phyloP scores from a whole-genome alignment of 2,113 vertebrate species.

The Rhinoderma darwinii region DNA sequence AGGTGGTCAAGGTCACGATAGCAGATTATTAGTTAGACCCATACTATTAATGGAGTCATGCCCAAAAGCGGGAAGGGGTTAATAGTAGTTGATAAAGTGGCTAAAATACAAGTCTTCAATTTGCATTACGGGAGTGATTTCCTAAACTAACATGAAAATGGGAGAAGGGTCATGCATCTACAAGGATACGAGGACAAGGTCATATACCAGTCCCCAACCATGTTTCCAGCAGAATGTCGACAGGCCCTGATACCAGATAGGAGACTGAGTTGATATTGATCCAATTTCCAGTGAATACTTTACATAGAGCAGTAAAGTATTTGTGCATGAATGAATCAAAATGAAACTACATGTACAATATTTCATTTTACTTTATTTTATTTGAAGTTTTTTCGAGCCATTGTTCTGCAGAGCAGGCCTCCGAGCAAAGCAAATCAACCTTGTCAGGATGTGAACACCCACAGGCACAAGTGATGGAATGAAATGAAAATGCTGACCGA shows the following conservation, averaged over 20 bases:
- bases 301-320: not conserved
- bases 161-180: too few relatives aligned
- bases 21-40: too few relatives aligned
- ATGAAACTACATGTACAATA: not conserved
- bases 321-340: not conserved
- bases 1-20: too few relatives aligned
- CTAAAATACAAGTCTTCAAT: too few relatives aligned
- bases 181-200: not conserved
- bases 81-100: too few relatives aligned
- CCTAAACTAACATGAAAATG: too few relatives aligned
- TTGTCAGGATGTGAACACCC: conserved; percentile 1
- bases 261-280: not conserved
- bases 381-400: not conserved
- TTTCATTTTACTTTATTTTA: not conserved
- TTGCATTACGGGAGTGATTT: too few relatives aligned
- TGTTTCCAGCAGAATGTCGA: too few relatives aligned
- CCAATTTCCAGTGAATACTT: not conserved
- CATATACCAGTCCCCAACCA: not conserved
- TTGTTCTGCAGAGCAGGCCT: not conserved
- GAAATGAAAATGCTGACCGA: conserved; percentile 35
- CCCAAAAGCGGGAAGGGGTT: too few relatives aligned
- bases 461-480: conserved; percentile 5
- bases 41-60: too few relatives aligned
- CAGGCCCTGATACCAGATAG: not conserved
- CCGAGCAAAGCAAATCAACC: not conserved